phyloP scores from a whole-genome alignment of 2,113 vertebrate species.

The Vulpes vulpes region DNA sequence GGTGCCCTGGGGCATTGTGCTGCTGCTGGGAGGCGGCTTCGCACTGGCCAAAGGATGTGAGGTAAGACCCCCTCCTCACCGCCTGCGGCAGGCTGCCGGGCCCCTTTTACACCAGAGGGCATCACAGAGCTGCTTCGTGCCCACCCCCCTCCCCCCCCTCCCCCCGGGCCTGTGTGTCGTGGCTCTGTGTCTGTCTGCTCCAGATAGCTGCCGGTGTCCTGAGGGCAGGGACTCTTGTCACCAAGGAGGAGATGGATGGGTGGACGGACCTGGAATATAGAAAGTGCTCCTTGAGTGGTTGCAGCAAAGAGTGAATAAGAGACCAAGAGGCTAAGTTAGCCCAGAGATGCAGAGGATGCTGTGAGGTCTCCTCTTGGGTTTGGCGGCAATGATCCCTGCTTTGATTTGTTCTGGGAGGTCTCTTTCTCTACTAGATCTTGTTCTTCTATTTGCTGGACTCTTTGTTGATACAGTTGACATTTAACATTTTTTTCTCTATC shows the following conservation, averaged over 20 bases:
- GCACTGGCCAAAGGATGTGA: slow-evolving; percentile 97
- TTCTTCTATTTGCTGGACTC: background rate
- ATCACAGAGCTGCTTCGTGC: no score
- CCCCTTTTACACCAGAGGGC: background rate
- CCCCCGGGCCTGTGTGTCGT: no score
- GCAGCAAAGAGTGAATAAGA: background rate
- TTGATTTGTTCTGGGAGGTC: background rate
- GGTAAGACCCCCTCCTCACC: slow-evolving; percentile 85
- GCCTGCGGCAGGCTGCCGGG: background rate
- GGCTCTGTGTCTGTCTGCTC: background rate
- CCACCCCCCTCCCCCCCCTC: no score
- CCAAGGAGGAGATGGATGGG: background rate
- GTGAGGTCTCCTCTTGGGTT: background rate
- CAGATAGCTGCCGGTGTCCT: background rate
- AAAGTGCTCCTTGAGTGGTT: background rate
- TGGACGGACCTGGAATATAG: background rate
- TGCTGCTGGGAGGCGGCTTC: slow-evolving; percentile 98
- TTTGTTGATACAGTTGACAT: slow-evolving; percentile 6
- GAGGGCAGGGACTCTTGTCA: background rate
- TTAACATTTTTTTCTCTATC: background rate
- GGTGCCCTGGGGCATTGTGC: slow-evolving; percentile 96
- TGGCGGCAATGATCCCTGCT: background rate
- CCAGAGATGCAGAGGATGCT: background rate
- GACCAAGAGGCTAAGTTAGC: no score
- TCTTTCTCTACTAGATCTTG: background rate